These are phyloP conservation scores for Exaiptasia diaphana DNA, from an alignment of 64 coral and sea anemone species.

Conservation along the genomic window DNA sequence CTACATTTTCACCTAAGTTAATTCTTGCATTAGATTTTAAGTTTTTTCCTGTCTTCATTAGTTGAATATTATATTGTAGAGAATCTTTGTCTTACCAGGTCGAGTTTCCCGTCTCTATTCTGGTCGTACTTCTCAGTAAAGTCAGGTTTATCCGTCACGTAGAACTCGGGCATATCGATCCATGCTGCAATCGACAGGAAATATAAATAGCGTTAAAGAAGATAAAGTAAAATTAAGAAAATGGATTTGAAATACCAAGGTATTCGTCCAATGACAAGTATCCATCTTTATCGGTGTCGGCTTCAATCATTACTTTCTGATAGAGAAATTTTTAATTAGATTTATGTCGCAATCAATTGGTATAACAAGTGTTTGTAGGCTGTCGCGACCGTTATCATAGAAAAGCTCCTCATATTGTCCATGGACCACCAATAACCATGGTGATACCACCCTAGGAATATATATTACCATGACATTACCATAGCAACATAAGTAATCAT, in stretches of 20 bases:
- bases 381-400: too few species aligned
- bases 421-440: too few species aligned
- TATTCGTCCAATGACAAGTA: conserved; percentile 74
- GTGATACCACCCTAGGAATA: neutral
- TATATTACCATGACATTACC: conserved; percentile 10
- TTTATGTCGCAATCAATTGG: too few species aligned
- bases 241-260: conserved; percentile 37
- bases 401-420: too few species aligned
- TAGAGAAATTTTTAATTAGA: too few species aligned
- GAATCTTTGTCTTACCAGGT: conserved; percentile 43
- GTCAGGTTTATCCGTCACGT: conserved; percentile 43
- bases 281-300: conserved; percentile 78
- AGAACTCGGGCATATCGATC: conserved; percentile 66
- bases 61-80: neutral
- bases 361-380: too few species aligned
- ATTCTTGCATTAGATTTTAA: too few species aligned
- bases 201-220: neutral
- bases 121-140: conserved; percentile 64
- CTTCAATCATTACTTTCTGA: conserved; percentile 66
- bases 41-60: too few species aligned
- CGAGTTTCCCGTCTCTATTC: conserved; percentile 75
- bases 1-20: too few species aligned
- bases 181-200: conserved; percentile 21
- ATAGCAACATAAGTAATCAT: conserved; percentile 87
- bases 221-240: neutral